Base-by-base conservation (phyloP, 2,797 vertebrate genomes). In the Poeciliopsis turneri region DNA sequence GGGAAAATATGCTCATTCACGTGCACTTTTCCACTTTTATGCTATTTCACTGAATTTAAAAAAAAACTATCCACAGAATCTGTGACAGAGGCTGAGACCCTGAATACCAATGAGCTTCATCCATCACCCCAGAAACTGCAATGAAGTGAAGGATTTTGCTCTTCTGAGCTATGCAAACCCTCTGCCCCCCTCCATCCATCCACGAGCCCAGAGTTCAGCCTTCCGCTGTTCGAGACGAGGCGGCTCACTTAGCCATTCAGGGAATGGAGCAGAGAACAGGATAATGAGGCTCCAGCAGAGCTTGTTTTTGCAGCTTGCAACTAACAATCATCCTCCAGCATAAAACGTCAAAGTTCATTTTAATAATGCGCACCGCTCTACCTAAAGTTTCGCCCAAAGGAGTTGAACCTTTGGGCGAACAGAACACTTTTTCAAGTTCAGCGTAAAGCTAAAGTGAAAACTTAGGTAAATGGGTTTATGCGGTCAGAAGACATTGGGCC, bases 101-200 rank as follows among this genome's bases (percentile, higher is more conserved):
- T 89, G 89, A 90, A 91, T 89, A 87, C 88, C 4, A 83, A 90
- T 87, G 86, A 90, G 79, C 87, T 81, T 83, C 88, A 91, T 91
- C 91, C 85, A 90, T 91, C 90, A 89, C 78, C 82, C 78, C 76
- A 23, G 76, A 83, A 89, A 85, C 84, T 76, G 82, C 77, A 15
- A 76, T 79, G 82, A 89, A 82, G 82, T 77, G 81, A 82, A 82
- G 88, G 85, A 86, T 28, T 69, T 3, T 75, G 83, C 90, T 74
- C 91, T 83, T 79, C 86, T 75, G 85, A 82, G 78, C 85, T 78
- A 72, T 25, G 0, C 75, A 61, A 82, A 81, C 45, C 74, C 72
- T 25, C 20, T 53, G 49, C 49, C 72, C 72, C 8, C 39, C 23
- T 39, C 36, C 64, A 68, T 10, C 64, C 49, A 53, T 53, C 53